Conservation (phyloP, 1,140 invertebrate species). For the Phortica variegata region DNA sequence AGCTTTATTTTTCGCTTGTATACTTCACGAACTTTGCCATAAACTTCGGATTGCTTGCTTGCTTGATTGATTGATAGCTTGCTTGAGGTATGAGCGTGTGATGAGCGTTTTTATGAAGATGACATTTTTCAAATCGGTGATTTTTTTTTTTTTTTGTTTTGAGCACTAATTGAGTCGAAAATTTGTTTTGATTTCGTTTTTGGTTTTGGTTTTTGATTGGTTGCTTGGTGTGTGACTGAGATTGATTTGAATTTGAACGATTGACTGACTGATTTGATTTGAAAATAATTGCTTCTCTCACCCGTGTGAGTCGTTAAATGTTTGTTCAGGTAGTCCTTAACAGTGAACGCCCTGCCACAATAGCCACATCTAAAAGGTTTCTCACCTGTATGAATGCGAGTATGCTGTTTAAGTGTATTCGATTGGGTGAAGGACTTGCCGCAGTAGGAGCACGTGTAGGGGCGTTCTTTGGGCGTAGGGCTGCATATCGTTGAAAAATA, state of each 20-base stretch:
- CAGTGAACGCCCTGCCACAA: constrained; percentile 58
- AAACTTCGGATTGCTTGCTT: constrained; percentile 14
- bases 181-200: constrained; percentile 20
- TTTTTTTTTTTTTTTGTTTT: too few species aligned
- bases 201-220: constrained; percentile 20
- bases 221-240: constrained; percentile 39
- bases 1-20: too few species aligned
- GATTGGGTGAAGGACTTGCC: constrained; percentile 68
- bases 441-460: constrained; percentile 71
- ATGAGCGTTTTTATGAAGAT: too few species aligned
- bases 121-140: too few species aligned
- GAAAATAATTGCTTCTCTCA: constrained; percentile 56
- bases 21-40: too few species aligned
- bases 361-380: constrained; percentile 58
- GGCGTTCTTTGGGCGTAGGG: constrained; percentile 56
- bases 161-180: constrained; percentile 19
- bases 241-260: too few species aligned
- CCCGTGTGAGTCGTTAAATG: constrained; percentile 58
- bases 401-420: constrained; percentile 58
- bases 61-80: constrained; percentile 1
- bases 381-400: constrained; percentile 58
- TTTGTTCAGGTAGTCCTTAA: constrained; percentile 58
- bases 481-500: constrained; percentile 24
- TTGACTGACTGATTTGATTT: constrained; percentile 54
- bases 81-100: constrained; percentile 8